Base-by-base conservation (phyloP, 2,888 invertebrate genomes). In the Ophioninae sp. region DNA sequence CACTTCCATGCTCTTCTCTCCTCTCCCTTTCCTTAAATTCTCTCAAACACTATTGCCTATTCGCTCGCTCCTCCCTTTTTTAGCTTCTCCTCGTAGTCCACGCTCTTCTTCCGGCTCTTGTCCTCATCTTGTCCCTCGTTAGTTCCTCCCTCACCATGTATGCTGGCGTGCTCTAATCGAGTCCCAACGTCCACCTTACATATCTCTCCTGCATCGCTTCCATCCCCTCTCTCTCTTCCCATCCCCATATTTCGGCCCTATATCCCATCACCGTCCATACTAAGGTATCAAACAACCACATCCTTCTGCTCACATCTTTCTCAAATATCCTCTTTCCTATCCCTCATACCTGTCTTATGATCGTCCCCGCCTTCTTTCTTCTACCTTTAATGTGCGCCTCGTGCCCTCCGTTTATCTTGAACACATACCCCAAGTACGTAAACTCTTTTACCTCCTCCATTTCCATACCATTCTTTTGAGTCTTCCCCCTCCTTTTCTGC, bases 241-340 rank as follows among this genome's bases (percentile, higher is more conserved):
- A 21, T 7, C 68, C 76, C n/a, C n/a, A n/a, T n/a, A n/a, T n/a
- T n/a, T n/a, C n/a, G n/a, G n/a, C n/a, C n/a, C n/a, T n/a, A n/a
- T 76, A 81, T 17, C 72, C 72, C 65, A 72, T 50, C 17, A 64
- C 70, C 23, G 72, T 76, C 70, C 59, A 72, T n/a, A 81, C 73
- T 37, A 73, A 13, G 0, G 57, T 79, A 37, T 79, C 67, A 30
- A 67, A 67, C 59, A 73, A 65, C 79, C 79, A 79, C 20, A 72
- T 56, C 8, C 44, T 73, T 7, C 79, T 73, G 20, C 61, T 10
- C 79, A 57, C 41, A 0, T 73, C 30, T 17, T n/a, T 79, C 3
- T 17, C 79, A 23, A 61, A 79, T 30, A 44, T 73, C 21, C 67
- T 79, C 57, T 67, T 67, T n/a, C 78, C 78, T 64, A 62, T 56